These are phyloP conservation scores for Clusia tigrina DNA, from an alignment of 2,888 invertebrate genomes.

Conservation along the genomic window DNA sequence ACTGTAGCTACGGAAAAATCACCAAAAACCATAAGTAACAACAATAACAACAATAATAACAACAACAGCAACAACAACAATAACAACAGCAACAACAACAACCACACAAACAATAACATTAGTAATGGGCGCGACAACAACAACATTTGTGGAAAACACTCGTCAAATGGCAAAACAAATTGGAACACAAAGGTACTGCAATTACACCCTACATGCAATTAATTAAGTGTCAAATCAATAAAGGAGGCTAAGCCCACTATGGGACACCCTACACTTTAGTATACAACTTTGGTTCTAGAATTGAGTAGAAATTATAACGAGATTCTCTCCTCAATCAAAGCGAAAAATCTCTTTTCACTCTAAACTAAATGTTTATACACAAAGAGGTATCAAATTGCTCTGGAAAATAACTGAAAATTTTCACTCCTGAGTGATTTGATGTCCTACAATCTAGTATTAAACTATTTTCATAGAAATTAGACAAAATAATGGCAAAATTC, in stretches of 20 bases:
- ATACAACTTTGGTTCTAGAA: too few relatives aligned
- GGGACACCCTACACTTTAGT: too few relatives aligned
- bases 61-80: slow-evolving; percentile 43
- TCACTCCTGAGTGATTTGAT: too few relatives aligned
- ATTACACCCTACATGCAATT: not conserved
- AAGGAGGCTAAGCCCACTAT: not conserved
- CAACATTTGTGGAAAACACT: slow-evolving; percentile 52
- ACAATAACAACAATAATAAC: slow-evolving; percentile 40
- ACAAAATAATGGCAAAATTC: too few relatives aligned
- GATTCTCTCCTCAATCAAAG: too few relatives aligned
- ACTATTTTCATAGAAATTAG: too few relatives aligned
- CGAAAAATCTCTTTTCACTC: too few relatives aligned
- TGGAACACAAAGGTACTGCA: slow-evolving; percentile 56
- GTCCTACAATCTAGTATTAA: too few relatives aligned
- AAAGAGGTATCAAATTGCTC: too few relatives aligned
- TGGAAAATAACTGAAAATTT: too few relatives aligned
- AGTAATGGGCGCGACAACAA: slow-evolving; percentile 52
- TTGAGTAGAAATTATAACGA: too few relatives aligned
- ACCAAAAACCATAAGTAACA: slow-evolving; percentile 42
- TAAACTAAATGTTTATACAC: too few relatives aligned
- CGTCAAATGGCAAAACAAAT: slow-evolving; percentile 58
- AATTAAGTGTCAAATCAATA: not conserved
- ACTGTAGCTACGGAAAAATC: slow-evolving; percentile 45
- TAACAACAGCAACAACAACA: slow-evolving; percentile 42
- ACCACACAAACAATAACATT: slow-evolving; percentile 46